These are phyloP conservation scores for Heteromurus nitidus DNA, from an alignment of 2,888 invertebrate genomes.

Conservation along the genomic window DNA sequence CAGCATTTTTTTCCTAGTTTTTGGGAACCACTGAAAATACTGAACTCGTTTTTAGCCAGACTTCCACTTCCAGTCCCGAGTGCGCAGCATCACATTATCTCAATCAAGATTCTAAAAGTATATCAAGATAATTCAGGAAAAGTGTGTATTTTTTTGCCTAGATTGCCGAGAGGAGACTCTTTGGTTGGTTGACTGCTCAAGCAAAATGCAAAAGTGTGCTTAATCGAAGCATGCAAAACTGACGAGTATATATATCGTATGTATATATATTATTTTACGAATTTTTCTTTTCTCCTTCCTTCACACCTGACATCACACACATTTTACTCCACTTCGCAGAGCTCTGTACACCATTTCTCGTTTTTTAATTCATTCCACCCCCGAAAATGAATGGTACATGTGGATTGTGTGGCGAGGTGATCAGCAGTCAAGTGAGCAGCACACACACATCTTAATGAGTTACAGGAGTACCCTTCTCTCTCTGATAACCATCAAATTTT, in stretches of 20 bases:
- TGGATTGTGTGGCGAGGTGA: neutral
- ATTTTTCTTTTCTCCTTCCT: too few relatives aligned
- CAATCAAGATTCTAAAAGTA: conserved; percentile 25
- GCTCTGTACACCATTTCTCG: neutral
- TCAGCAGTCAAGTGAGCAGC: neutral
- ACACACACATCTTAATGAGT: neutral
- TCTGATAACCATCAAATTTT: conserved; percentile 46
- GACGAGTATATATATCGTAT: neutral
- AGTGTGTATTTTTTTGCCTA: too few relatives aligned
- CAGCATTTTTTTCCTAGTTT: too few relatives aligned
- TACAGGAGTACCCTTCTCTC: too few relatives aligned
- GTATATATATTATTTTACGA: neutral
- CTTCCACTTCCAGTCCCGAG: too few relatives aligned
- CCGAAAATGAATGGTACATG: conserved; percentile 6
- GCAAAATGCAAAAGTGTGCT: conserved; percentile 48
- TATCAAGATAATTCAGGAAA: too few relatives aligned
- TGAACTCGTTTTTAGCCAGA: too few relatives aligned
- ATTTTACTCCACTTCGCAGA: too few relatives aligned
- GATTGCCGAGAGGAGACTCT: neutral
- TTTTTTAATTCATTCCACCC: conserved; percentile 13
- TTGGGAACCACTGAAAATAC: too few relatives aligned
- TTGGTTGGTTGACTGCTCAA: conserved; percentile 55
- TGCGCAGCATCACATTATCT: neutral
- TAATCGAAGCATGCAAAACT: conserved; percentile 39
- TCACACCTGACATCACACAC: conserved; percentile 41